Percentiles rank a stretch among this genome's conserved stretches.
Evolutionary conservation across 2,888 invertebrate genomes (phyloP).

Genomic region (Pomacea canaliculata): DNA sequence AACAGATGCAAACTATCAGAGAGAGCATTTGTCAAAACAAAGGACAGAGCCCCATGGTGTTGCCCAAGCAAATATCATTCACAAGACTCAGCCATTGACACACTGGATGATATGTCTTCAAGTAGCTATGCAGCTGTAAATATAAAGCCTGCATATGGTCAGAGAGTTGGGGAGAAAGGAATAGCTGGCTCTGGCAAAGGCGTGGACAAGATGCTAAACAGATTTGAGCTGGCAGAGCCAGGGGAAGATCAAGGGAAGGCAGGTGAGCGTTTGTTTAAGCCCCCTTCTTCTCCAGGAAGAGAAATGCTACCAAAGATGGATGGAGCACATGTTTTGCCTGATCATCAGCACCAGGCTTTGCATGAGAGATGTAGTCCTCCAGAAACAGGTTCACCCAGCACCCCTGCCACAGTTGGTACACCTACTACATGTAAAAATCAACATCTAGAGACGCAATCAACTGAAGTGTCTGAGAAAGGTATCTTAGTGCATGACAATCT

Average conservation of each 20-base stretch:
- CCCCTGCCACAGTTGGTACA: no score
- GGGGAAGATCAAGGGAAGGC: no score
- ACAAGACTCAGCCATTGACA: neutral
- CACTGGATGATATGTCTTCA: slow-evolving; percentile 29
- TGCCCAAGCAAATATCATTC: no score
- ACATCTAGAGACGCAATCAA: no score
- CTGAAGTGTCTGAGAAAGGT: no score
- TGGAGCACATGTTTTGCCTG: neutral
- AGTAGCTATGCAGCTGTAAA: slow-evolving; percentile 31
- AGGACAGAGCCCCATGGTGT: slow-evolving; percentile 11
- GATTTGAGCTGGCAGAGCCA: no score
- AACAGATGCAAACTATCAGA: neutral
- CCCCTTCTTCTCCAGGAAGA: neutral
- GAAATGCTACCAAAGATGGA: neutral
- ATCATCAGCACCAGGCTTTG: neutral
- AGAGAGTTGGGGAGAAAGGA: neutral
- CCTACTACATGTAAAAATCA: no score
- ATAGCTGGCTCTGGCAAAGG: no score
- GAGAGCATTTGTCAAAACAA: neutral
- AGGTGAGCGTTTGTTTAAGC: no score
- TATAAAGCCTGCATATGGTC: neutral
- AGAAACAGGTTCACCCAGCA: no score
- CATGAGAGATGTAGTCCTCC: neutral
- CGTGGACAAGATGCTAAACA: no score
- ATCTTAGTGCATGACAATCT: no score